Percentiles rank a stretch among this genome's conserved stretches.
phyloP scores from a whole-genome alignment of 1,140 invertebrate genomes.

The Ips typographus region DNA sequence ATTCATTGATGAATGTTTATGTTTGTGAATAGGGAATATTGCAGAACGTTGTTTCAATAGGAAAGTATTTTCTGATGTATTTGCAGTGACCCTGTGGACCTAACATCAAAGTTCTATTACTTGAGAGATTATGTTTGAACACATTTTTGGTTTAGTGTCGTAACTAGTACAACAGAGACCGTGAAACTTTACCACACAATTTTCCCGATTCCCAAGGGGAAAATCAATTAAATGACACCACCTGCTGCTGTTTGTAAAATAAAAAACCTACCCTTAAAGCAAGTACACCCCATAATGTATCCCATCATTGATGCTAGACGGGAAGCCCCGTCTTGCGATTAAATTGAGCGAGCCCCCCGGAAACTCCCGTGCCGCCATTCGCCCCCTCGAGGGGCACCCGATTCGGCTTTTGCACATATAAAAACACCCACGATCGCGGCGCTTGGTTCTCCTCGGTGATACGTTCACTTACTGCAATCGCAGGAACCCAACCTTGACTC shows the following conservation, averaged over 20 bases:
- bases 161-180: too few relatives aligned
- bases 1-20: too few relatives aligned
- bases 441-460: background rate
- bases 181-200: too few relatives aligned
- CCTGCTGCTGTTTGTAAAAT: background rate
- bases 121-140: too few relatives aligned
- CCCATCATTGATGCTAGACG: conserved; percentile 70
- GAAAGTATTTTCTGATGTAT: too few relatives aligned
- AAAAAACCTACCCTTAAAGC: conserved; percentile 71
- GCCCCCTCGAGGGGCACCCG: conserved; percentile 41
- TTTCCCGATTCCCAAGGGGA: background rate
- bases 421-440: background rate
- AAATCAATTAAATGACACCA: conserved; percentile 1
- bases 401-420: conserved; percentile 45
- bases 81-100: too few relatives aligned
- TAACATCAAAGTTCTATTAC: too few relatives aligned
- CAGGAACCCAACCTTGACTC: conserved; percentile 4
- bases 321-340: conserved; percentile 47
- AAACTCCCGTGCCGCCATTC: conserved; percentile 49
- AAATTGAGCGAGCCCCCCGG: conserved; percentile 51
- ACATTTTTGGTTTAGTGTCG: too few relatives aligned
- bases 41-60: too few relatives aligned
- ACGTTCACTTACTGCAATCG: background rate
- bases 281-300: conserved; percentile 87
- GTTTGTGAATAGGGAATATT: too few relatives aligned